These are phyloP conservation scores for Allophyes oxyacanthae DNA, from an alignment of 2,888 invertebrate genomes.

Conservation along the genomic window DNA sequence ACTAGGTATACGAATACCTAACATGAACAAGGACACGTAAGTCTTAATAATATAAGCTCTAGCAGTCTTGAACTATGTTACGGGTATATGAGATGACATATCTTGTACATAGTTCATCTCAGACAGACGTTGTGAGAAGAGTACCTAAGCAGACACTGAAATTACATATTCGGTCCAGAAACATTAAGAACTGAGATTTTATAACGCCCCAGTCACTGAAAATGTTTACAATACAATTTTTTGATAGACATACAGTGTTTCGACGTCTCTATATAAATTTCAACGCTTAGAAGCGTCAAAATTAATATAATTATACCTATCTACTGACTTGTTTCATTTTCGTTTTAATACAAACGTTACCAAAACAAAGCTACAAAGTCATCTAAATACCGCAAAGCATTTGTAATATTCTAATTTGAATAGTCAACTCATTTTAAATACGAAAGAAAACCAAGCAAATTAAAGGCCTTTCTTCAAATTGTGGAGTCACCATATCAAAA, in stretches of 20 bases:
- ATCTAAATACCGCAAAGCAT: slow-evolving; percentile 35
- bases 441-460: slow-evolving; percentile 29
- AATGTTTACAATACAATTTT: too few relatives aligned
- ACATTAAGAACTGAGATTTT: slow-evolving; percentile 14
- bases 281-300: too few relatives aligned
- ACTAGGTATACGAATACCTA: too few relatives aligned
- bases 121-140: slow-evolving; percentile 28
- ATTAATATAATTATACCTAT: too few relatives aligned
- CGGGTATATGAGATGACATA: neutral
- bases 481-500: slow-evolving; percentile 26
- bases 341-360: too few relatives aligned
- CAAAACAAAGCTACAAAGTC: slow-evolving; percentile 35
- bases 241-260: too few relatives aligned
- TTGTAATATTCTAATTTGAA: slow-evolving; percentile 47
- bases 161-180: slow-evolving; percentile 11
- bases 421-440: slow-evolving; percentile 31
- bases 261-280: too few relatives aligned
- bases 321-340: too few relatives aligned
- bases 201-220: too few relatives aligned
- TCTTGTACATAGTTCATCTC: slow-evolving; percentile 15
- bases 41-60: neutral
- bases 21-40: neutral
- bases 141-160: slow-evolving; percentile 13
- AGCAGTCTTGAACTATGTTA: neutral
- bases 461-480: slow-evolving; percentile 21